Percentiles rank a stretch among this genome's conserved stretches.
These are phyloP conservation scores for Pristionchus maxplancki DNA, from an alignment of 2,888 invertebrate species.

Conservation along the genomic window DNA sequence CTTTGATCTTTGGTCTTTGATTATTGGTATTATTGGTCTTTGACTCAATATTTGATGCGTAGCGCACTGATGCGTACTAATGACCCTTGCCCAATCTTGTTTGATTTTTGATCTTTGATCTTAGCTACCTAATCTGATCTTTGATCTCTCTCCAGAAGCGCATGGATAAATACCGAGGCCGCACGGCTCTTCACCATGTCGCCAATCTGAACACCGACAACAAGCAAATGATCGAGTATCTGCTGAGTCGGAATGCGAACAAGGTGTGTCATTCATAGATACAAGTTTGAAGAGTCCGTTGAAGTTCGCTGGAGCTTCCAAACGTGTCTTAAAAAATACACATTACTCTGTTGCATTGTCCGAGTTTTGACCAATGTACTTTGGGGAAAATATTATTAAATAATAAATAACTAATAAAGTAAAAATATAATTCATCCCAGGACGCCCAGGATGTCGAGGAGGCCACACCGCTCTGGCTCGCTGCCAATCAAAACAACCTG, in stretches of 20 bases:
- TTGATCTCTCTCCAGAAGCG: not conserved
- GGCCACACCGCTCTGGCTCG: conserved; percentile 38
- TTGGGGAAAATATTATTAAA: too few species aligned
- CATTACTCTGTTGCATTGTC: too few species aligned
- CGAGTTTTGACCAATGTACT: too few species aligned
- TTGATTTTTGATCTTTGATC: too few species aligned
- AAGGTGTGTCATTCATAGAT: conserved; percentile 61
- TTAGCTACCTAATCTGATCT: too few species aligned
- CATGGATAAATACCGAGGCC: conserved; percentile 78
- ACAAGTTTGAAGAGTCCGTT: not conserved
- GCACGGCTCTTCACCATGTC: conserved; percentile 98
- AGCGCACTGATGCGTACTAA: too few species aligned
- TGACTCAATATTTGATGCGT: too few species aligned
- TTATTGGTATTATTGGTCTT: too few species aligned
- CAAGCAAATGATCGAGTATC: conserved; percentile 60
- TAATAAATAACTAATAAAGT: not conserved
- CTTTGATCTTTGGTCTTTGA: not conserved
- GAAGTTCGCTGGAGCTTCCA: too few species aligned
- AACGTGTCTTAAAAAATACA: too few species aligned
- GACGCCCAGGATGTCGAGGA: conserved; percentile 39
- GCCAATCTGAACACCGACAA: conserved; percentile 82
- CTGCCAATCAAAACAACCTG: not conserved
- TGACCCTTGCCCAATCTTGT: too few species aligned
- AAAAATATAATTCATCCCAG: conserved; percentile 2
- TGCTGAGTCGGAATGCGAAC: conserved; percentile 62